Base-by-base conservation (phyloP, 2,797 vertebrate genomes). In the Florisuga fusca region DNA sequence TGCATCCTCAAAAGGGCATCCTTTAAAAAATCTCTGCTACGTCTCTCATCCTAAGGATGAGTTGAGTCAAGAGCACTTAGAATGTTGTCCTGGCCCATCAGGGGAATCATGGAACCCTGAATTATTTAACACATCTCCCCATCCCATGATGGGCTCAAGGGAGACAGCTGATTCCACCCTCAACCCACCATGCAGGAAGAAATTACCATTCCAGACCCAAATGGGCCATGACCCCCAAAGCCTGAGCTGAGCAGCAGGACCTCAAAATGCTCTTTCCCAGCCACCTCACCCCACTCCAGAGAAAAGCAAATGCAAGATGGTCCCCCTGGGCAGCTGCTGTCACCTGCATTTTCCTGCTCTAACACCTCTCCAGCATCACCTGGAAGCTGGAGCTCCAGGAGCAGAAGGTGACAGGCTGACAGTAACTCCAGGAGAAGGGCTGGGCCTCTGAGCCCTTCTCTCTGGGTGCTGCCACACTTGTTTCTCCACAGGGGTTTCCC, bases 381-480 rank as follows among this genome's bases (percentile, higher is more conserved):
- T 63, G 64, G 72, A 92, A 81, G 27, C 45, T 15, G 7, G 23
- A 77, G 80, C 57, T 95, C 63, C 55, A 5, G 16, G 13, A 48
- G 58, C 50, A n/a, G 4, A 22, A 57, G 54, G n/a, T 84, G 89
- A 87, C 80, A 87, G 55, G 66, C 36, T 93, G 93, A 76, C 68
- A 92, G 53, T 22, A 89, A 53, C 63, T 63, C 54, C 63, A 17
- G 72, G 22, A 75, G 81, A 43, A 87, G 51, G 63, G 43, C 43
- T 2, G 1, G 73, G 46, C 43, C 59, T 46, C 91, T 64, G 41
- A 84, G 50, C 31, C 45, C 29, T 62, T 57, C 50, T 66, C 58
- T 55, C 36, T 0, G 1, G 84, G 81, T 2, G 1, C 45, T 59
- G 67, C 51, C 59, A 29, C 2, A 0, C 38, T 69, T 20, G 6